phyloP scores from a whole-genome alignment of 1,140 invertebrate species.

The Eumaeus atala region DNA sequence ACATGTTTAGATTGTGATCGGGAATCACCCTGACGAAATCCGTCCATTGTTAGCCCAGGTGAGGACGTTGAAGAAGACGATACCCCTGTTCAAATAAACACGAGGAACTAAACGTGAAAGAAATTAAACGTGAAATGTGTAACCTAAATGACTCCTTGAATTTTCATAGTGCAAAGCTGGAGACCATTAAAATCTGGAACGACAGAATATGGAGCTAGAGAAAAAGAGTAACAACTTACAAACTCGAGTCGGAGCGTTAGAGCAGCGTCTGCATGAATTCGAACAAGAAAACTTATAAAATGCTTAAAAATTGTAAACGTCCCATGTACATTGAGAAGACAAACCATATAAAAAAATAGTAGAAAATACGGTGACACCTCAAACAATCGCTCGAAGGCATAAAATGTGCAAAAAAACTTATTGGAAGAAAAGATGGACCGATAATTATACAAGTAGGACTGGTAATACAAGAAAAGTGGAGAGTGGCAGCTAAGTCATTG shows the following conservation, averaged over 20 bases:
- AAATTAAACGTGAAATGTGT: conserved; percentile 9
- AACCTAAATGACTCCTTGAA: conserved; percentile 11
- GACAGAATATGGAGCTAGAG: conserved; percentile 13
- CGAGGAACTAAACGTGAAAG: neutral
- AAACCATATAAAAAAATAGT: neutral
- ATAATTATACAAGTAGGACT: too few relatives aligned
- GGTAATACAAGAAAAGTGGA: too few relatives aligned
- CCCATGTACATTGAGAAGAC: neutral
- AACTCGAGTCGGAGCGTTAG: conserved; percentile 14
- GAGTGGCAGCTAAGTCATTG: too few relatives aligned
- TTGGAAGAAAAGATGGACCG: too few relatives aligned
- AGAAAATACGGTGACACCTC: conserved; percentile 1
- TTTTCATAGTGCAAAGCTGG: conserved; percentile 17
- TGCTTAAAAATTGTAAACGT: conserved; percentile 10
- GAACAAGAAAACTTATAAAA: conserved; percentile 6
- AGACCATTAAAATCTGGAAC: conserved; percentile 11
- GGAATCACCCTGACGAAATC: too few relatives aligned
- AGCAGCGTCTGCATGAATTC: conserved; percentile 9
- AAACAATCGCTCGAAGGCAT: conserved; percentile 4
- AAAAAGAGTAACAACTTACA: conserved; percentile 15
- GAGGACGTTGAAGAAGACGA: neutral
- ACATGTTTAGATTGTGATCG: too few relatives aligned
- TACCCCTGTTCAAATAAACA: neutral
- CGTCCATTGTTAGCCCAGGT: too few relatives aligned
- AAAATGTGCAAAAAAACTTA: too few relatives aligned